These are phyloP conservation scores for Homarus americanus DNA, from an alignment of 1,140 invertebrate species.

Conservation along the genomic window DNA sequence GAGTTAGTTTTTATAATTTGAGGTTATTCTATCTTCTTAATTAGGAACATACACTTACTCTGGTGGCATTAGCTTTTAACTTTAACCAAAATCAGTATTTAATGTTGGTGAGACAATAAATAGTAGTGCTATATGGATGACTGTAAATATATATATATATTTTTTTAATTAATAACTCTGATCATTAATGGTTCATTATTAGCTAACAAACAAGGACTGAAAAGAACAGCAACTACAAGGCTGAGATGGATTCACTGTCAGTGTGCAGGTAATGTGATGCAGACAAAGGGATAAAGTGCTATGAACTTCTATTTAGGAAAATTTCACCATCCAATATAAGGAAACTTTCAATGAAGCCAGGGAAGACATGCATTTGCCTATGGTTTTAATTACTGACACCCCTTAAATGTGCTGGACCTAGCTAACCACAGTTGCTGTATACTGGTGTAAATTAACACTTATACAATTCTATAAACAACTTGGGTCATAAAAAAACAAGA, in stretches of 20 bases:
- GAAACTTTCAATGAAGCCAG: neutral
- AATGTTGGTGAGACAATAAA: neutral
- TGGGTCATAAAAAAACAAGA: too few relatives aligned
- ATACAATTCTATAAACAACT: too few relatives aligned
- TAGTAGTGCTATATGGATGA: neutral
- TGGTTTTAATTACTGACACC: too few relatives aligned
- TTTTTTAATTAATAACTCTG: too few relatives aligned
- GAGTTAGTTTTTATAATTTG: neutral
- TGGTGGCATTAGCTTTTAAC: neutral
- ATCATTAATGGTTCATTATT: neutral
- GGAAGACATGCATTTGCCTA: neutral
- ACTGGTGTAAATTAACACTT: too few relatives aligned
- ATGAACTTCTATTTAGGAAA: too few relatives aligned
- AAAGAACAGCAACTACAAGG: neutral
- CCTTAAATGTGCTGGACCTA: neutral
- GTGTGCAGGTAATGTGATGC: neutral
- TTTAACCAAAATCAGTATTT: neutral
- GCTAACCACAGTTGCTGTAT: neutral
- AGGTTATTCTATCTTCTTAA: neutral
- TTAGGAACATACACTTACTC: neutral
- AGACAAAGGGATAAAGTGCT: neutral
- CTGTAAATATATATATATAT: too few relatives aligned
- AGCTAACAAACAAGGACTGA: neutral
- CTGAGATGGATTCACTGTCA: too few relatives aligned
- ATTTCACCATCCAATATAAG: neutral